Evolutionary conservation across 2,888 invertebrate genomes (phyloP).

Genomic region (Macrophya annulata): DNA sequence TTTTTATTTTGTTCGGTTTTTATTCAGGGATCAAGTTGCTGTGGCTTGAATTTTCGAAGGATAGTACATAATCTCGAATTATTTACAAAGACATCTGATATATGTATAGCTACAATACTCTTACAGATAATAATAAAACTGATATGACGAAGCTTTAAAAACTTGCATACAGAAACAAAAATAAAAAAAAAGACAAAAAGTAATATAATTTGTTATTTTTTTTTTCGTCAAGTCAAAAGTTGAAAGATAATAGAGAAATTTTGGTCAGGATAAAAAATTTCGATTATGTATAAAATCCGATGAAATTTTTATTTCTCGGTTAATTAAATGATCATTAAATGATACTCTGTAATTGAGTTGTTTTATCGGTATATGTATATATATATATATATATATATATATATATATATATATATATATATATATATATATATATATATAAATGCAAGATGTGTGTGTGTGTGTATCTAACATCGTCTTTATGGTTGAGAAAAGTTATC

Average conservation of each 20-base stretch:
- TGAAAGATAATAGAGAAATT: not conserved
- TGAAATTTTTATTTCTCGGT: not conserved
- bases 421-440: no score
- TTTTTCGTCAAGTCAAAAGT: no score
- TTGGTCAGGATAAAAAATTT: not conserved
- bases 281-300: not conserved
- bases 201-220: no score
- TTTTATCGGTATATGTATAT: no score
- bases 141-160: not conserved
- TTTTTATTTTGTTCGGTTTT: no score
- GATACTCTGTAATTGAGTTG: not conserved
- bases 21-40: not conserved
- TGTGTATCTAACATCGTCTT: not conserved
- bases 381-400: no score
- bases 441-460: not conserved
- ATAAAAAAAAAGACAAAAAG: not conserved
- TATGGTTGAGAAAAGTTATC: slow-evolving; percentile 11
- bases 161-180: not conserved
- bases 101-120: not conserved
- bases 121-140: not conserved
- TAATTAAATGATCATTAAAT: not conserved
- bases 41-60: not conserved
- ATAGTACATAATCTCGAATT: not conserved
- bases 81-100: slow-evolving; percentile 1
- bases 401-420: no score